A percentile compares a stretch with the other conserved stretches of the same genome.
Evolutionary conservation across 2,888 invertebrate species (phyloP).

Genomic region (Diarsia rubi): DNA sequence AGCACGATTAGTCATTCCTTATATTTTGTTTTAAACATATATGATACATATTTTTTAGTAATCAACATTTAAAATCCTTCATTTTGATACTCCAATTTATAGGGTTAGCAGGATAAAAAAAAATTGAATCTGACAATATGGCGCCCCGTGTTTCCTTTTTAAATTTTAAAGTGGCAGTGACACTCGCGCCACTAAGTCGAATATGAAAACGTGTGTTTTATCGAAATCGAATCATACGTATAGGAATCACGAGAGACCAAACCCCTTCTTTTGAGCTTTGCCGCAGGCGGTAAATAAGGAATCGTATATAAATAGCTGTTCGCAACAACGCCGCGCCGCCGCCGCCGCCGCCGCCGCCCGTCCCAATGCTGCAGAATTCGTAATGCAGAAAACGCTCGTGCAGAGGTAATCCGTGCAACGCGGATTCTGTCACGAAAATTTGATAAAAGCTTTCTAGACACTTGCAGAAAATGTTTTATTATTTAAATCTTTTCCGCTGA

Average conservation of each 20-base stretch:
- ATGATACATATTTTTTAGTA: neutral
- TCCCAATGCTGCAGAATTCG: slow-evolving; percentile 34
- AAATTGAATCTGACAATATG: neutral
- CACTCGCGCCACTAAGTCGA: too few species aligned
- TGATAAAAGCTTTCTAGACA: slow-evolving; percentile 20
- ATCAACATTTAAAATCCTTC: neutral
- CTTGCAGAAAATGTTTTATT: neutral
- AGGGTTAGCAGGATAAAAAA: neutral
- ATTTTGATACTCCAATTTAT: neutral
- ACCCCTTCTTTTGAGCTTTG: neutral
- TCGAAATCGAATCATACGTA: neutral
- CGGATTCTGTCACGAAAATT: slow-evolving; percentile 29
- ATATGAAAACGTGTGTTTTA: neutral
- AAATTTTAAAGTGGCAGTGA: too few species aligned
- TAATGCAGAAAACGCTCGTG: slow-evolving; percentile 15
- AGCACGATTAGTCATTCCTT: neutral
- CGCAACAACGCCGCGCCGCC: slow-evolving; percentile 10
- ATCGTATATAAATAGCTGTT: slow-evolving; percentile 33
- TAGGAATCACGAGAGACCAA: neutral
- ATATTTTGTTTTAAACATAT: neutral
- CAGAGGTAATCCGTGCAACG: slow-evolving; percentile 21
- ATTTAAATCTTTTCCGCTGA: neutral
- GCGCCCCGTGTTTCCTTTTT: neutral
- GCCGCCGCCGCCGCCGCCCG: too few species aligned
- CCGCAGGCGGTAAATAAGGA: slow-evolving; percentile 15